These are phyloP conservation scores for Papilio polyxenes DNA, from an alignment of 1,140 invertebrate species.

Conservation along the genomic window DNA sequence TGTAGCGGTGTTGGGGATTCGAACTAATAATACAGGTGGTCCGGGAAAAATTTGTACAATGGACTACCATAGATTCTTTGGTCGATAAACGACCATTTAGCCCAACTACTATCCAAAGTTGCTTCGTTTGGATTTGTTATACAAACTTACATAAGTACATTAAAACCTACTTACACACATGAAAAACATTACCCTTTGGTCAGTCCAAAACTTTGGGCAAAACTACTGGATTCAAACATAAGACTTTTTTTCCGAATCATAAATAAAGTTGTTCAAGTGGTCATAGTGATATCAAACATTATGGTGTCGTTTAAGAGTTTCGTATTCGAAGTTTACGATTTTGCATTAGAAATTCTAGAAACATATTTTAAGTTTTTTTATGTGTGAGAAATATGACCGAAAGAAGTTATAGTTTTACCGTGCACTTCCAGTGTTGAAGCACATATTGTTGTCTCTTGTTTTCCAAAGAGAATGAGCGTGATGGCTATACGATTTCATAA, in stretches of 20 bases:
- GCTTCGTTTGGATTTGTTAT: too few relatives aligned
- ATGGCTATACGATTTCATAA: background rate
- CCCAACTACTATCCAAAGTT: too few relatives aligned
- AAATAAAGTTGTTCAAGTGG: background rate
- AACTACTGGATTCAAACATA: background rate
- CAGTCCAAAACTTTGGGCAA: background rate
- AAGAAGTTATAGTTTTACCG: background rate
- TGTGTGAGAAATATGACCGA: background rate
- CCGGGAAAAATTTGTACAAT: too few relatives aligned
- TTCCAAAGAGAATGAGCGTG: background rate
- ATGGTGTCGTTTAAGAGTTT: background rate
- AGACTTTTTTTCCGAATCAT: background rate
- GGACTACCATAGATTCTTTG: too few relatives aligned
- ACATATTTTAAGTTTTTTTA: slow-evolving; percentile 12
- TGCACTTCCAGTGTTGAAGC: background rate
- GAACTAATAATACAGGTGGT: too few relatives aligned
- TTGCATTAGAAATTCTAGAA: background rate
- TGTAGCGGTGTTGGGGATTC: too few relatives aligned
- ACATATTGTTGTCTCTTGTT: background rate
- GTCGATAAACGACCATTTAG: too few relatives aligned
- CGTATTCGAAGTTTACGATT: background rate
- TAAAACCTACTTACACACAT: background rate
- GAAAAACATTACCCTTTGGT: background rate
- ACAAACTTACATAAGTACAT: too few relatives aligned
- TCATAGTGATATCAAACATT: background rate